Base-by-base conservation (phyloP, 2,888 invertebrate genomes). In the Eremobia ochroleuca region DNA sequence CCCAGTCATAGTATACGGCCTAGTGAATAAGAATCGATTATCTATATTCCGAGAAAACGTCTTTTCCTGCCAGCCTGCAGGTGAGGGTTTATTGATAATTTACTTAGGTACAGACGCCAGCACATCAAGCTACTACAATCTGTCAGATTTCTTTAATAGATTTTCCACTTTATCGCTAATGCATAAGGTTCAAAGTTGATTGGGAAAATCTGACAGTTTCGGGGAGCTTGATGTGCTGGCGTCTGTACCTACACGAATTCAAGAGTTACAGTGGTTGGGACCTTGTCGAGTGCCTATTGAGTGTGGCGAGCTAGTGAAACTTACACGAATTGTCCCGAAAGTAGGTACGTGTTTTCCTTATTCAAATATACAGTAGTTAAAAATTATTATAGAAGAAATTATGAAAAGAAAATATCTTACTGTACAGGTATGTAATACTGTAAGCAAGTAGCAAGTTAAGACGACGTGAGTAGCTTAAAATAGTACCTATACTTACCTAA, bases 31-130 rank as follows among this genome's bases (percentile, higher is more conserved):
- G 21, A 37, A 40, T 28, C 28, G 6, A 21, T 25, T 18, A 31
- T 25, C 28, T 64, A 25, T 70, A 40, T 3, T 31, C 37, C 18
- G 70, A 43, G 40, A 43, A 65, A 70, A 21, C 18, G 28, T 70
- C 0, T 31, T 73, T 73, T 73, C 76, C 79, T 68, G 37, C 34
- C 55, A 69, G 37, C 28, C 40, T 18, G 43, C 28, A 46, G 28
- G 21, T 72, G 34, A 49, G 9, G 28, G 73, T 28, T 34, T 71
- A 34, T 70, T 46, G 11, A n/a, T 9, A 4, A 40, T 69, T 58
- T 55, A 25, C 8, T 13, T 28, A 61, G 2, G 18, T 61, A 61
- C 6, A n/a, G n/a, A n/a, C n/a, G n/a, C n/a, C n/a, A n/a, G n/a
- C n/a, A n/a, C n/a, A n/a, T n/a, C n/a, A n/a, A n/a, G n/a, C n/a